Base-by-base conservation (phyloP, 2,797 vertebrate genomes). In the Micromesistius poutassou region DNA sequence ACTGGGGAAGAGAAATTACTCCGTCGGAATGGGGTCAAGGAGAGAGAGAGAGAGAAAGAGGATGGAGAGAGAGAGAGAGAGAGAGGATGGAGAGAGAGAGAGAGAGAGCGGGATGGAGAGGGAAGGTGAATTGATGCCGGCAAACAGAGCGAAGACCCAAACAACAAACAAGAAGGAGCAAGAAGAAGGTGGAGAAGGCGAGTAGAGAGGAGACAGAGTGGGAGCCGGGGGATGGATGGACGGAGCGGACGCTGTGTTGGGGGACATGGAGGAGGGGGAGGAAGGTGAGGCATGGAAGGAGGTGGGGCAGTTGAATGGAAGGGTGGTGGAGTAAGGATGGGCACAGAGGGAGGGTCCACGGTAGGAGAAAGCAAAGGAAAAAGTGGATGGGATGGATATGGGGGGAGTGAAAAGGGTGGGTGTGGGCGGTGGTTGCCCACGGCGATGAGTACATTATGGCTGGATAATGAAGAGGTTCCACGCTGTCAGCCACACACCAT, bases 381-480 rank as follows among this genome's bases (percentile, higher is more conserved):
- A 9, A 25, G 76, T 74, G 62, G 78, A 78, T 8, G 25, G 42
- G 72, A 38, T 36, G 22, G 36, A 50, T 9, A 30, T 4, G 73
- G 74, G 30, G 14, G 74, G 40, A 55, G 68, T 40, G 66, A 40
- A 70, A 73, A 74, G 40, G 55, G 30, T 62, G 74, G 68, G 40
- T 76, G 74, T 62, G 73, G 78, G 76, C 35, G 40, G 36, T 71
- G 77, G 72, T n/a, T 76, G 91, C 93, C 93, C 74, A 88, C 83
- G 92, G 93, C 91, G 77, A 93, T 93, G 93, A 93, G 93, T 92
- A 93, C 93, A 94, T 94, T 94, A 94, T 89, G 88, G 90, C 85
- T 81, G 90, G 92, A 93, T 94, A 94, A 94, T 94, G 92, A 94
- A 94, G 92, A 94, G 91, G 94, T 95, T 95, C 93, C 92, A 94